These are phyloP conservation scores for Rhinophrynus dorsalis DNA, from an alignment of 2,797 vertebrate genomes.

Conservation along the genomic window DNA sequence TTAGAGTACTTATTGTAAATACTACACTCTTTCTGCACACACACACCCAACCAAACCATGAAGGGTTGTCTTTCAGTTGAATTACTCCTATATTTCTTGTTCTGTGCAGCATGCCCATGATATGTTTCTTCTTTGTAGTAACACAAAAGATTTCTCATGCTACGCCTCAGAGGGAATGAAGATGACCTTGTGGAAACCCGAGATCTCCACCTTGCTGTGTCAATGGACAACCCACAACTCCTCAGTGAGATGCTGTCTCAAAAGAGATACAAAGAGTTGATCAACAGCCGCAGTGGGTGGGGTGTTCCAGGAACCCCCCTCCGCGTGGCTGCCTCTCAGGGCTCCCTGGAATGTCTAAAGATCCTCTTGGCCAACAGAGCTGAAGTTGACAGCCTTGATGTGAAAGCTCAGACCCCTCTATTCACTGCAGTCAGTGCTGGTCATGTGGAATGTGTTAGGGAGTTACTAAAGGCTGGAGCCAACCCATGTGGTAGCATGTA, in stretches of 20 bases:
- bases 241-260: slow-evolving; percentile 76
- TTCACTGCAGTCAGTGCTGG: slow-evolving; percentile 88
- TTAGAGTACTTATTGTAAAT: too few species aligned
- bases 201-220: slow-evolving; percentile 77
- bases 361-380: slow-evolving; percentile 82
- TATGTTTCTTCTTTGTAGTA: too few species aligned
- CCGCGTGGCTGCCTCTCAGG: slow-evolving; percentile 79
- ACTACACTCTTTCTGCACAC: too few species aligned
- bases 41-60: too few species aligned
- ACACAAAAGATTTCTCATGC: slow-evolving; percentile 78
- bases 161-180: slow-evolving; percentile 79
- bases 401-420: slow-evolving; percentile 93
- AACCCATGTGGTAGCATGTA: slow-evolving; percentile 83
- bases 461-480: slow-evolving; percentile 83
- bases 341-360: slow-evolving; percentile 77
- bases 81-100: too few species aligned
- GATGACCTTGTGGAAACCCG: slow-evolving; percentile 68
- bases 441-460: slow-evolving; percentile 80
- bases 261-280: slow-evolving; percentile 74
- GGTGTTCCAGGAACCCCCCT: slow-evolving; percentile 86
- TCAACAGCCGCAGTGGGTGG: slow-evolving; percentile 87
- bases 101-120: too few species aligned
- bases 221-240: slow-evolving; percentile 65
- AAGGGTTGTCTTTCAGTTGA: too few species aligned
- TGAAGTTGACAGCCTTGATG: slow-evolving; percentile 85